Conservation (phyloP, 2,888 invertebrate species). For the Ganaspis brasiliensis region DNA sequence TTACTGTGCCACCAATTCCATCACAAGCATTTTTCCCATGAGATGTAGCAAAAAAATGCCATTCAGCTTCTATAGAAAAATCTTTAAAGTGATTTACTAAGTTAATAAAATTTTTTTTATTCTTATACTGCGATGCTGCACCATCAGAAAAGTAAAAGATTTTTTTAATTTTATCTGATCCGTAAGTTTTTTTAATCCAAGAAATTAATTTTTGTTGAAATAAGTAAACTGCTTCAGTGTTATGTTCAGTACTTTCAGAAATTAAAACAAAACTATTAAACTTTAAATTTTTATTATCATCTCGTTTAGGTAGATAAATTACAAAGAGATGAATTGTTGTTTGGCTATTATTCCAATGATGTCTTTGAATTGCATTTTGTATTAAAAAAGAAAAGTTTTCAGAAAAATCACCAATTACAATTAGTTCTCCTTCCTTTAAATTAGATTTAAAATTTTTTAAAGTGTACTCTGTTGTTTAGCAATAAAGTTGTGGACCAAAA, state of each 20-base stretch:
- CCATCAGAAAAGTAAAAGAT: slow-evolving; percentile 40
- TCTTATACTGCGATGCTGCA: slow-evolving; percentile 47
- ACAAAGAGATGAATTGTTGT: not conserved
- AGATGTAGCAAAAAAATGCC: slow-evolving; percentile 47
- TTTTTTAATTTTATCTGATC: slow-evolving; percentile 6
- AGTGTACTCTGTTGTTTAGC: too few species aligned
- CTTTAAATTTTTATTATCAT: too few species aligned
- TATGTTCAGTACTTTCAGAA: too few species aligned
- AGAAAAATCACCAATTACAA: slow-evolving; percentile 1
- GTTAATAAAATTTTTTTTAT: slow-evolving; percentile 44
- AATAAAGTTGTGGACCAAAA: too few species aligned
- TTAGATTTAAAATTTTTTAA: too few species aligned
- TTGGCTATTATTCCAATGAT: too few species aligned
- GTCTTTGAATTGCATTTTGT: too few species aligned
- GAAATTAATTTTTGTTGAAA: too few species aligned
- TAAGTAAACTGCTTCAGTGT: too few species aligned
- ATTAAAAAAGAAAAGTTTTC: not conserved
- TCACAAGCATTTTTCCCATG: slow-evolving; percentile 49
- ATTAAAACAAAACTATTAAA: too few species aligned
- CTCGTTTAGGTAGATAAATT: not conserved
- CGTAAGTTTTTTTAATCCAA: too few species aligned
- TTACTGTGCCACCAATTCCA: slow-evolving; percentile 41
- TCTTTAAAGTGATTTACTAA: slow-evolving; percentile 41
- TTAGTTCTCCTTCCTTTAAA: not conserved
- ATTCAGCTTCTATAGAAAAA: slow-evolving; percentile 40